Evolutionary conservation across 2,113 vertebrate species (phyloP), one percentile per base, ranked within the genome.

Genomic region (Syrmaticus mikado): DNA sequence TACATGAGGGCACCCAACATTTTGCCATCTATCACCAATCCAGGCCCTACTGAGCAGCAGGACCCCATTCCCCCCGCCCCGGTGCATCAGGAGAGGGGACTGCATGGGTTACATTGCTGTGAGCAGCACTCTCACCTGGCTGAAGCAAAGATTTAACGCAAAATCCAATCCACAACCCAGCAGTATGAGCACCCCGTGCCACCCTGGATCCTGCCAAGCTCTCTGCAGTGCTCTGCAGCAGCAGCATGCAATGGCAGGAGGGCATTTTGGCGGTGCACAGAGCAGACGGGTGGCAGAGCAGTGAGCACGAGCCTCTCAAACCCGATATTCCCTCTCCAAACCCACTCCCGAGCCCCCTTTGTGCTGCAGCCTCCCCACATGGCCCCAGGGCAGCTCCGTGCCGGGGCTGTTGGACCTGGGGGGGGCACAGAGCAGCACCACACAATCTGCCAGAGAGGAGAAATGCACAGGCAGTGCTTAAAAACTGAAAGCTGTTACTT

Each of bases 401-500:
- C 32, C 7, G 32, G 18, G 32, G 55, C 55, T 11, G 19, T 12
- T 4, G 3, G 8, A 32, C 27, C 30, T 4, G 5, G 10, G 20
- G 52, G 52, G 12, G 9, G 85, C 71, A 64, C 66, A 5, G 9
- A 91, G 88, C 46, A 8, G 85, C 70, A 61, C 64, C 11, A 13
- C 78, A 8, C 53, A 70, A 92, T 82, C 82, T 71, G 85, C 92
- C 76, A 70, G 75, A 66, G 92, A 96, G 87, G 75, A 88, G 83
- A 79, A 93, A 50, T 41, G 75, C 76, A 17, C 15, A 30, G 97
- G 94, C 76, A 52, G 92, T 86, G 68, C 95, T 97, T 97, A 93
- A 94, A 95, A 98, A 95, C 93, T 94, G 94, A 97, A 97, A 96
- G 94, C 96, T 96, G 97, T 88, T 97, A 90, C 95, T 98, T 97